Base-by-base conservation (phyloP, 2,113 vertebrate genomes). In the Pristiophorus japonicus region DNA sequence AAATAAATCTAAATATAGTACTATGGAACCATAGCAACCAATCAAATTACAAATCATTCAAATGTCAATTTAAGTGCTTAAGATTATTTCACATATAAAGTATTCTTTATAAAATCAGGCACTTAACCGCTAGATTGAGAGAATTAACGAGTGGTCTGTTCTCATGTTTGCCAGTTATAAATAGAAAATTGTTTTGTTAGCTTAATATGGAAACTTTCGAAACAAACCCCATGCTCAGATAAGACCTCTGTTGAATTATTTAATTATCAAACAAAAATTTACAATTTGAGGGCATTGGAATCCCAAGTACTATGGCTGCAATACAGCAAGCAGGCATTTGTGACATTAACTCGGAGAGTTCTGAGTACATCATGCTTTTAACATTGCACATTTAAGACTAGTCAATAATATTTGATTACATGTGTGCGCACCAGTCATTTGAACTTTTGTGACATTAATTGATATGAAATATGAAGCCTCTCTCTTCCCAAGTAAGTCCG, bases 161-260 rank as follows among this genome's bases (percentile, higher is more conserved):
- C 11, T 34, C n/a, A 59, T 62, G 55, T 59, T 30, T 91, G 87
- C 30, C 34, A 30, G 51, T 91, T 91, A 62, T 62, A 91, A 91
- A 91, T 91, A 59, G 87, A 91, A 62, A 62, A 62, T 91, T 91
- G 87, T n/a, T 62, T 18, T 91, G 27, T 91, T 59, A 59, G 55
- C 55, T 91, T 62, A 91, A 91, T 91, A 62, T 62, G 87, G 87
- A 88, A 91, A n/a, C 34, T 51, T 91, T 59, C n/a, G 12, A 91
- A 62, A 91, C 27, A 62, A 62, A 34, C 30, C 14, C 30, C 30
- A 55, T 30, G 51, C 87, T 90, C 55, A 59, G 87, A 91, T 45
- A 38, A 18, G 38, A n/a, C 34, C 87, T 62, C 12, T 34, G 55
- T 91, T 91, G 87, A n/a, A 6, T 55, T 91, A 91, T 91, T 59